Conservation (phyloP, 2,797 vertebrate species). For the Acrossocheilus fasciatus region DNA sequence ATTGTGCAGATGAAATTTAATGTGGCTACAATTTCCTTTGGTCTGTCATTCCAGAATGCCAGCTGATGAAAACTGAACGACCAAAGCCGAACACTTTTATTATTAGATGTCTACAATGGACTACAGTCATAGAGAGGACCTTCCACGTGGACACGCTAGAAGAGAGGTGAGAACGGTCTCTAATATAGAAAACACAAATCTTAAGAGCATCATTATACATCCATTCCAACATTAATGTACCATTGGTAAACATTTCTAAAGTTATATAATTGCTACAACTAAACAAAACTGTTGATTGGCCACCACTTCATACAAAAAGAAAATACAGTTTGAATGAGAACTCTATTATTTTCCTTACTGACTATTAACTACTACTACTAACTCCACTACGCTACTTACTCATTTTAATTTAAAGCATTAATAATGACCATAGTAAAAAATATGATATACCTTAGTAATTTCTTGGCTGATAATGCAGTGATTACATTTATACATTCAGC, state of each 20-base stretch:
- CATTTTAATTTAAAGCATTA: neutral
- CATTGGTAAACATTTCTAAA: too few relatives aligned
- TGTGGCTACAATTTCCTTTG: slow-evolving; percentile 42
- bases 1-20: neutral
- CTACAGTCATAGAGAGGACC: slow-evolving; percentile 96
- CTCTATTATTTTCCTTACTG: too few relatives aligned
- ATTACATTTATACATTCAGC: neutral
- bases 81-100: slow-evolving; percentile 98
- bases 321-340: too few relatives aligned
- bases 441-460: neutral
- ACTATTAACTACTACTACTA: too few relatives aligned
- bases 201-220: neutral
- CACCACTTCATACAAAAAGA: neutral
- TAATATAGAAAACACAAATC: neutral
- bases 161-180: slow-evolving; percentile 84
- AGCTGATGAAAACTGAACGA: slow-evolving; percentile 98
- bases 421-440: neutral
- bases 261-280: neutral
- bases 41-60: slow-evolving; percentile 87
- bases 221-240: too few relatives aligned
- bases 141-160: slow-evolving; percentile 96
- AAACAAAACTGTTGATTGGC: neutral
- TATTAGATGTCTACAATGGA: slow-evolving; percentile 98
- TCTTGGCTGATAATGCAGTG: neutral
- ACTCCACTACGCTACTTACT: too few relatives aligned